phyloP scores from a whole-genome alignment of 2,888 invertebrate genomes.

The Tetropium fuscum region DNA sequence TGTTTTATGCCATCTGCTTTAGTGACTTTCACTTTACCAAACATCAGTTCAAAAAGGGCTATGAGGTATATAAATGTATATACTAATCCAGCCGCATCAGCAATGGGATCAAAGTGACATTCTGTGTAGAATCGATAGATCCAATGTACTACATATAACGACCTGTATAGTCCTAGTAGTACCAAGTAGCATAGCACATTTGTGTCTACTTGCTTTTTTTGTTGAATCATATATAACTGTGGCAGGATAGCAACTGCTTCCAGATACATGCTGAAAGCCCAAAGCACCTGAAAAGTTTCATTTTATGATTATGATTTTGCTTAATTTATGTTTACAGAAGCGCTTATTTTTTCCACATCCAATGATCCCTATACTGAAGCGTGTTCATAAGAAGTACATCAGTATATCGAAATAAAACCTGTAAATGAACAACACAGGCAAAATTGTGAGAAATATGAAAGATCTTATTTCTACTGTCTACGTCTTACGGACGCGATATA shows the following conservation, averaged over 20 bases:
- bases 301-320: constrained; percentile 18
- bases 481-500: too few species aligned
- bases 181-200: neutral
- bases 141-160: neutral
- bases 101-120: neutral
- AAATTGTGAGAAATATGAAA: too few species aligned
- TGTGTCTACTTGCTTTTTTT: neutral
- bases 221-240: constrained; percentile 8
- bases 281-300: constrained; percentile 11
- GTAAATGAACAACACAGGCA: too few species aligned
- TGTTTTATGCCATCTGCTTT: too few species aligned
- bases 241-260: constrained; percentile 16
- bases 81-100: neutral
- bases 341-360: too few species aligned
- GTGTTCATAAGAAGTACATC: too few species aligned
- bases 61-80: neutral
- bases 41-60: too few species aligned
- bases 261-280: constrained; percentile 7
- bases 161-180: constrained; percentile 2
- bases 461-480: too few species aligned
- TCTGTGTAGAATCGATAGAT: neutral
- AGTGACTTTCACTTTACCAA: too few species aligned
- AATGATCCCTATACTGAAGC: too few species aligned
- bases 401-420: too few species aligned
- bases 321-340: neutral